These are phyloP conservation scores for Hedychridium roseum DNA, from an alignment of 2,888 invertebrate genomes.

Conservation along the genomic window DNA sequence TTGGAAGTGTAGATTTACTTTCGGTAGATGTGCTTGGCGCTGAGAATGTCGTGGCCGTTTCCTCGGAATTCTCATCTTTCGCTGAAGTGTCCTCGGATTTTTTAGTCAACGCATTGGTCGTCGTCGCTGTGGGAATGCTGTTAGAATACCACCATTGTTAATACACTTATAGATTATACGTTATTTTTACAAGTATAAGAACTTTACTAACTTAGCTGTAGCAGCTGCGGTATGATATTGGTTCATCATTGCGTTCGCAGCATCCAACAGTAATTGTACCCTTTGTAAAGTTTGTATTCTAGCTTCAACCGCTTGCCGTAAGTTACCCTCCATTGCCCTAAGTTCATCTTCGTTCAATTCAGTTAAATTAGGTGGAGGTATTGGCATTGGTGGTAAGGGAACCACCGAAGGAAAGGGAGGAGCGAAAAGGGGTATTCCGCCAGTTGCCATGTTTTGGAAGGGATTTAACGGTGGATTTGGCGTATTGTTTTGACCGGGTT, in stretches of 20 bases:
- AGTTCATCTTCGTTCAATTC: slow-evolving; percentile 85
- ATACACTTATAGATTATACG: background rate
- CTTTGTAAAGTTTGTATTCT: slow-evolving; percentile 85
- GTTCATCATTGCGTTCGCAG: slow-evolving; percentile 92
- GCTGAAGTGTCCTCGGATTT: slow-evolving; percentile 14
- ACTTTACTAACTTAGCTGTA: slow-evolving; percentile 56
- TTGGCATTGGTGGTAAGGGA: slow-evolving; percentile 75
- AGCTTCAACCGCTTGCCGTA: slow-evolving; percentile 88
- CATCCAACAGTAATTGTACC: slow-evolving; percentile 90
- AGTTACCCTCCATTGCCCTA: slow-evolving; percentile 86
- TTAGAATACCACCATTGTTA: slow-evolving; percentile 11
- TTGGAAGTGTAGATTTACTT: slow-evolving; percentile 21
- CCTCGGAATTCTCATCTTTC: slow-evolving; percentile 4
- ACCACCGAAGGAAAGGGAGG: slow-evolving; percentile 69
- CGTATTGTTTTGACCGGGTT: slow-evolving; percentile 28
- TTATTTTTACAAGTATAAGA: background rate
- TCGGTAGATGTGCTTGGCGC: slow-evolving; percentile 28
- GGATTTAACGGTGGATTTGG: slow-evolving; percentile 35
- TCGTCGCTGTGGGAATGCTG: slow-evolving; percentile 49
- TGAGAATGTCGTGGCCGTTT: slow-evolving; percentile 10
- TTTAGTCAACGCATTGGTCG: slow-evolving; percentile 28
- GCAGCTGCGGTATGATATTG: slow-evolving; percentile 84
- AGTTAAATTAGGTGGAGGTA: slow-evolving; percentile 78
- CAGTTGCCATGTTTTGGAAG: slow-evolving; percentile 46
- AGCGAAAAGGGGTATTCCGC: slow-evolving; percentile 62